Evolutionary conservation across 2,113 vertebrate genomes (phyloP), one percentile per base, ranked within the genome.

Genomic region (Campylomormyrus tamandua): DNA sequence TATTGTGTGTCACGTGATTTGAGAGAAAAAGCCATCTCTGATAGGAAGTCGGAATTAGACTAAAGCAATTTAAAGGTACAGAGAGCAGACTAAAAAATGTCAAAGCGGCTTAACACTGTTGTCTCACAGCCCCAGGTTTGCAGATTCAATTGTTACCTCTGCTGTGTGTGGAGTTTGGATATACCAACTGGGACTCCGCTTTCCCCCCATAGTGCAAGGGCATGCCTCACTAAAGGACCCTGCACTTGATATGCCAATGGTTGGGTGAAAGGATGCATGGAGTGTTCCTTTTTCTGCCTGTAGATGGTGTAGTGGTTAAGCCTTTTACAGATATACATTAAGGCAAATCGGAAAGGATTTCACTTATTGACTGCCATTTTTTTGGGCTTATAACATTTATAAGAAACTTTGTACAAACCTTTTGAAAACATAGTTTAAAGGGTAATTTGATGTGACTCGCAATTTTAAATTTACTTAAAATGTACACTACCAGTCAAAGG

Each of bases 11-110:
- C 39, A 24, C 5, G 39, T 48, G 39, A n/a, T 24, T 24, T 48
- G 45, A 84, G 83, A 84, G 45, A 80, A 80, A 80, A 42, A 7
- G 35, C 15, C 5, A 1, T 42, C 70, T 74, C 27, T 19, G 35
- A 80, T 42, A 42, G 74, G 35, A 80, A 80, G 74, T 42, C 1
- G 5, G 83, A 84, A 84, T 24, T 84, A 24, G 8, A n/a, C 42
- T 84, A 48, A 84, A 84, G 83, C 42, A 84, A 84, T 24, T 84
- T 84, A 45, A 84, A 84, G 39, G 21, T 48, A 84, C 83, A 46
- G 21, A 46, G 21, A 48, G 8, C 19, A 46, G 74, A 42, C 4
- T 19, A 80, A 77, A 19, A 31, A 80, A 80, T 80, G 13, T 80
- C 35, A 80, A 11, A 27, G 35, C 7, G 15, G 35, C 74, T 42